A percentile compares a stretch with the other conserved stretches of the same genome.
phyloP scores from a whole-genome alignment of 2,888 invertebrate species.

The Salpingus planirostris region DNA sequence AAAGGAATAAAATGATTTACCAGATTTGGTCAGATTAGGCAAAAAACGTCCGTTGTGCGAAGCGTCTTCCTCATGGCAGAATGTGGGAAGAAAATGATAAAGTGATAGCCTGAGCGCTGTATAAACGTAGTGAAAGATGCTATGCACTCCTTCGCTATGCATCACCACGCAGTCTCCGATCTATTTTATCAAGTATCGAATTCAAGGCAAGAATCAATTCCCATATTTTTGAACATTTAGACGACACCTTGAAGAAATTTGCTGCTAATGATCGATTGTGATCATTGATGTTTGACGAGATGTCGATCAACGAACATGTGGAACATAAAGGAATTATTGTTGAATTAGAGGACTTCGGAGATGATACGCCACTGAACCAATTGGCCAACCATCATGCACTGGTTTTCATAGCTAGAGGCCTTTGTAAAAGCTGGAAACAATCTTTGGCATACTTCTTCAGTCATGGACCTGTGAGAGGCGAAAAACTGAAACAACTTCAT shows the following conservation, averaged over 20 bases:
- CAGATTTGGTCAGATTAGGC: too few relatives aligned
- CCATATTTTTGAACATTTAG: constrained; percentile 9
- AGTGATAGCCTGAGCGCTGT: constrained; percentile 6
- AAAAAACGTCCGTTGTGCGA: too few relatives aligned
- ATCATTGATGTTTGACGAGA: constrained; percentile 11
- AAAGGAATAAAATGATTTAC: too few relatives aligned
- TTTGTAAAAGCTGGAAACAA: background rate
- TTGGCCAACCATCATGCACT: constrained; percentile 8
- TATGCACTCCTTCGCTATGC: constrained; percentile 12
- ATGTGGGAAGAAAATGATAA: constrained; percentile 9
- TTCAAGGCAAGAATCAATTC: constrained; percentile 13
- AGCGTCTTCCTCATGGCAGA: constrained; percentile 3
- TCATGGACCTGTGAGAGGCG: background rate
- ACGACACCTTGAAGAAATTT: constrained; percentile 4
- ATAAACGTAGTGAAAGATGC: constrained; percentile 11
- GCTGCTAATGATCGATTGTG: constrained; percentile 9
- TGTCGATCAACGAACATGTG: constrained; percentile 7
- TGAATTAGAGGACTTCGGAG: constrained; percentile 4
- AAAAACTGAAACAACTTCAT: background rate
- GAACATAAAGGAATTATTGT: constrained; percentile 2
- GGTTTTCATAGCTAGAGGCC: constrained; percentile 8
- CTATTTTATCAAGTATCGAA: constrained; percentile 12
- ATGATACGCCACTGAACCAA: background rate
- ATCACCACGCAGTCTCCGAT: constrained; percentile 10
- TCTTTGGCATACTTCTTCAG: background rate